Evolutionary conservation across 2,113 vertebrate species (phyloP), one percentile per base, ranked within the genome.

Genomic region (Psephotus haematonotus): DNA sequence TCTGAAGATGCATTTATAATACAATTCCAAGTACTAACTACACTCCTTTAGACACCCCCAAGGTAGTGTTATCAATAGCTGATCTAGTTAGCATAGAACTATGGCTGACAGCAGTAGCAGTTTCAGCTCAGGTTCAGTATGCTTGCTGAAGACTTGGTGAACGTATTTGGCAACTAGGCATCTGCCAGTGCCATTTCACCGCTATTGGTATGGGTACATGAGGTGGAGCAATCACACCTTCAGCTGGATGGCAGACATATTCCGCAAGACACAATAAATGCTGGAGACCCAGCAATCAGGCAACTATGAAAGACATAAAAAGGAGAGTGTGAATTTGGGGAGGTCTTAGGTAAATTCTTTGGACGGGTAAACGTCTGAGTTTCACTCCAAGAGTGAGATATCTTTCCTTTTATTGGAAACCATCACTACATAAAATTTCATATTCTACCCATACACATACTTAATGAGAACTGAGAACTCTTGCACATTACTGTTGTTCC

Each of bases 381-480:
- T 92, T 44, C 43, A 74, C 9, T 85, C 92, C 92, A 94, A 72
- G 71, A 77, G 49, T 94, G 90, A 91, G 92, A 94, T 82, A 91
- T 89, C 92, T 96, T 90, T 89, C 76, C 16, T 90, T 97, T 91
- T 69, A 91, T n/a, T 96, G 91, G 88, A 96, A 96, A 82, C 65
- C 85, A 95, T 59, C 74, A 76, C 77, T 81, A 80, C 86, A 89
- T 96, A 93, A 88, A 95, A 60, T 87, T 93, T 95, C 91, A 94
- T 89, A 14, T 31, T 74, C 71, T 88, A 78, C 78, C 74, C 74
- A 59, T 71, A 86, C 74, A 76, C 83, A 19, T 59, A 68, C 41
- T 50, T 78, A 65, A 84, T 49, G 60, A 75, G 88, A 96, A 91
- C 64, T 90, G 65, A 90, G 78, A 94, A 33, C 39, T 77, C 71